Percentiles rank a stretch among this genome's conserved stretches.
Evolutionary conservation across 2,113 vertebrate species (phyloP).

Genomic region (Erinaceus europaeus): DNA sequence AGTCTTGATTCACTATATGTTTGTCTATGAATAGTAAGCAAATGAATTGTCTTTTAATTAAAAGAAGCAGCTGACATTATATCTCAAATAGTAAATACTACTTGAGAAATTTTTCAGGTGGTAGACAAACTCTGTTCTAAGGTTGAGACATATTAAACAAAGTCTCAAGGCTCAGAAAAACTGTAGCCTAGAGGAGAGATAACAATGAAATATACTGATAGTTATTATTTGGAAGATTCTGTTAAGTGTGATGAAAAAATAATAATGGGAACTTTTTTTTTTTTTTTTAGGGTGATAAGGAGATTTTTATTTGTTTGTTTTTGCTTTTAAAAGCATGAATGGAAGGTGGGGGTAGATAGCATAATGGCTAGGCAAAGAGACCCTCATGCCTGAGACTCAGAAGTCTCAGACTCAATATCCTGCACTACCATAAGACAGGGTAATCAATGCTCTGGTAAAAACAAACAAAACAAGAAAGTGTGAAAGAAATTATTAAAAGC

Average conservation of each 20-base stretch:
- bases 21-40: background rate
- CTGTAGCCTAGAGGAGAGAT: background rate
- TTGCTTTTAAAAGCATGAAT: too few species aligned
- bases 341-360: too few species aligned
- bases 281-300: too few species aligned
- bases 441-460: too few species aligned
- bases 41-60: background rate
- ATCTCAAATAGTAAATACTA: background rate
- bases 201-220: background rate
- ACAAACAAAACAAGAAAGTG: too few species aligned
- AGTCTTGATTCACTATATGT: background rate
- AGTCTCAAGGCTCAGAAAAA: background rate
- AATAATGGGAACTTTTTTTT: too few species aligned
- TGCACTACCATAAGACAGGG: too few species aligned
- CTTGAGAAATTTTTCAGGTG: background rate
- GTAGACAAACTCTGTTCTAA: background rate
- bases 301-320: too few species aligned
- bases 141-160: background rate
- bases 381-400: too few species aligned
- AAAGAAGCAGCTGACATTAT: background rate
- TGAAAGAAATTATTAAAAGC: background rate
- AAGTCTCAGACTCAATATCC: too few species aligned
- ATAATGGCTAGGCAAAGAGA: too few species aligned
- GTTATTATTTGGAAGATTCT: background rate
- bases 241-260: background rate